Evolutionary conservation across 2,888 invertebrate species (phyloP), one percentile per base, ranked within the genome.

Genomic region (Xylophagus ater): DNA sequence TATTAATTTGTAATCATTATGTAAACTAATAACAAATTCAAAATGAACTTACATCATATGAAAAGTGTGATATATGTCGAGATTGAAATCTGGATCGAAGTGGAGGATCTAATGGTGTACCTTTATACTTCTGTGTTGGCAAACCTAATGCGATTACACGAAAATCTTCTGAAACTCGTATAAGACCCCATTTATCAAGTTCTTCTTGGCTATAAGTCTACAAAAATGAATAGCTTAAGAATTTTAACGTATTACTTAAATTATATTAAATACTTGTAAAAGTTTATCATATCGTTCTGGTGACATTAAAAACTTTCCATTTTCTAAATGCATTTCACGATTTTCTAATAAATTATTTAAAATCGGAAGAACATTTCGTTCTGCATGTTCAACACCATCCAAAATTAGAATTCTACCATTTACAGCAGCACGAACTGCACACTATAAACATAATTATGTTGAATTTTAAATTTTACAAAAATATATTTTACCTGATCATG

Each of bases 331-430:
- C 94, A 97, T 96, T 67, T 97, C 97, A 40, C 96, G 73, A 65
- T 97, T 97, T 67, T 97, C 96, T 37, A 97, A 67, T 38, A 97
- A 70, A 68, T 97, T 97, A 65, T 97, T 97, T 26, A 97, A 68
- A 33, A 97, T 86, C 23, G 96, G 96, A 43, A 97, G 67, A 28
- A 97, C 96, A 70, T 97, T 97, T 34, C 96, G 72, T 60, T 97
- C 97, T 0, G 94, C 93, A 60, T 96, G 94, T 68, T 97, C 96
- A 40, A 97, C 89, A 2, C 96, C 97, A 63, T 97, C 96, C 40
- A 97, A 69, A 3, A 97, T 73, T 12, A 97, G 70, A 9, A 94
- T 74, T 32, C 94, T 72, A 0, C 96, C 96, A 65, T 89, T 72
- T 2, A 77, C 69, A 0, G 96, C 96, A 14, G 96, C 96, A 47